These are phyloP conservation scores for Mobula hypostoma DNA, from an alignment of 2,113 vertebrate species.

Conservation along the genomic window DNA sequence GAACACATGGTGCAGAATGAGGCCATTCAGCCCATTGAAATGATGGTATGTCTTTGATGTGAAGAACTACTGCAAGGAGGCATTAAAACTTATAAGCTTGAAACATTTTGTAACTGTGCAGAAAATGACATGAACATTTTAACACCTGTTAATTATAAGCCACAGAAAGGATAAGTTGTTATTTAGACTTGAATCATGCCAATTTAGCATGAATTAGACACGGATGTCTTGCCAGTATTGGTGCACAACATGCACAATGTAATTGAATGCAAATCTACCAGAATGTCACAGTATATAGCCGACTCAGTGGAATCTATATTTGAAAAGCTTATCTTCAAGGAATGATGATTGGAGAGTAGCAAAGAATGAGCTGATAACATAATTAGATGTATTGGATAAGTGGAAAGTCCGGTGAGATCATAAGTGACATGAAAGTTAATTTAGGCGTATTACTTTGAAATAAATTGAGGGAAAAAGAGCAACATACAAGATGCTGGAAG, in stretches of 20 bases:
- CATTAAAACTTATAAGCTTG: not conserved
- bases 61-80: not conserved
- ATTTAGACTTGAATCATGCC: not conserved
- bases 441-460: not conserved
- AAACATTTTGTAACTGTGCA: not conserved
- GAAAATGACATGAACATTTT: not conserved
- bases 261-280: not conserved
- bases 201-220: not conserved
- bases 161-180: not conserved
- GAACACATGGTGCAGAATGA: not conserved
- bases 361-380: not conserved
- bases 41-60: too few species aligned
- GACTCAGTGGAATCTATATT: not conserved
- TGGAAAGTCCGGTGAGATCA: not conserved
- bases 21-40: too few species aligned
- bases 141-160: not conserved
- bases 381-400: not conserved
- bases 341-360: not conserved
- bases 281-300: not conserved
- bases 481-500: too few species aligned
- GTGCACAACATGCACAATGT: not conserved
- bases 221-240: not conserved
- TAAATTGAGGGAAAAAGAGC: not conserved
- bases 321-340: not conserved
- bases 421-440: not conserved